Percentiles rank a stretch among this genome's conserved stretches.
Conservation (phyloP, 2,797 vertebrate genomes). For the Rhinophrynus dorsalis region DNA sequence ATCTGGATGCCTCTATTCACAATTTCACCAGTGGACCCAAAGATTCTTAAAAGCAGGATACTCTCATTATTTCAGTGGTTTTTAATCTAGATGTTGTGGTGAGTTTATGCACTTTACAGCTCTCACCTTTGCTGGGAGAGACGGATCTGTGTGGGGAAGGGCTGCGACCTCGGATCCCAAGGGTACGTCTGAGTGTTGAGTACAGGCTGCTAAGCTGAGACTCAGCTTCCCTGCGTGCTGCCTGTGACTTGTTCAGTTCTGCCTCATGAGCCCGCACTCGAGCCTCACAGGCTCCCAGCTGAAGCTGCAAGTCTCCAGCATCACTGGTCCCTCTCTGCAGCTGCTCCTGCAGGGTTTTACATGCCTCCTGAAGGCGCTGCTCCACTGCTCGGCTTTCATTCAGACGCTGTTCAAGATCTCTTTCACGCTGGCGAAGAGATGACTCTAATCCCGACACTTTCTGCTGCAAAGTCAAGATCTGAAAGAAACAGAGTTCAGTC, state of each 20-base stretch:
- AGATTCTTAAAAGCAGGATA: too few relatives aligned
- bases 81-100: too few relatives aligned
- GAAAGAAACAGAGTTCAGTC: background rate
- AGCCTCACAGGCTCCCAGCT: conserved; percentile 59
- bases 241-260: conserved; percentile 63
- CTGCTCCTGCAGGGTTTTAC: conserved; percentile 53
- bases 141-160: conserved; percentile 57
- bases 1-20: too few relatives aligned
- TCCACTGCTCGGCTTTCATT: conserved; percentile 57
- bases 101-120: too few relatives aligned
- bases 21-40: too few relatives aligned
- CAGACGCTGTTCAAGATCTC: conserved; percentile 63
- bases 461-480: conserved; percentile 72
- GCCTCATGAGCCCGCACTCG: conserved; percentile 63
- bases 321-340: conserved; percentile 59
- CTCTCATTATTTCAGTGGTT: too few relatives aligned
- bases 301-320: conserved; percentile 58
- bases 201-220: conserved; percentile 63
- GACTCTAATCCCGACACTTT: conserved; percentile 66
- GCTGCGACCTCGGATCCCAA: conserved; percentile 63
- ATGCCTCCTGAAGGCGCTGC: conserved; percentile 60
- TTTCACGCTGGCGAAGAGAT: conserved; percentile 49
- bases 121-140: conserved; percentile 70
- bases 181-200: conserved; percentile 63
- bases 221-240: conserved; percentile 60